Conservation (phyloP, 1,140 invertebrate genomes). For the Drosophila micromelanica region DNA sequence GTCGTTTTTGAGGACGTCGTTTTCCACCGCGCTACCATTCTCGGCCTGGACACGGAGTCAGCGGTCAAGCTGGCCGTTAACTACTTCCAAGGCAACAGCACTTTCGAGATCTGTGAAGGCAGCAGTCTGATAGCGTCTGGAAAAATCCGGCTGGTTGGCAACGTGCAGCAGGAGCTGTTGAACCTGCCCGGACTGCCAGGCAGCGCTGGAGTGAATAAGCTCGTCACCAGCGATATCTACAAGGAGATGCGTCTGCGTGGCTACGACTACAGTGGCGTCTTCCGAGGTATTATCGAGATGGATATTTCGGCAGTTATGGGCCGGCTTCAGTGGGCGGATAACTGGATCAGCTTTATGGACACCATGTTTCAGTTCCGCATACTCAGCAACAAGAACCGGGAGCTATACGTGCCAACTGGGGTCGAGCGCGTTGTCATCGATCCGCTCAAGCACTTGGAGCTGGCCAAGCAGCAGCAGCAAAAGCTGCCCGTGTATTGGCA, state of each 20-base stretch:
- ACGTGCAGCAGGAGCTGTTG: slow-evolving; percentile 86
- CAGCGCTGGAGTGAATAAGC: slow-evolving; percentile 80
- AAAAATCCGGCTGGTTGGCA: slow-evolving; percentile 88
- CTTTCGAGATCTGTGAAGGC: slow-evolving; percentile 96
- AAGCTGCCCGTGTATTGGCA: slow-evolving; percentile 89
- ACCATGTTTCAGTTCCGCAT: slow-evolving; percentile 97
- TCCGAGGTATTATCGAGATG: slow-evolving; percentile 90
- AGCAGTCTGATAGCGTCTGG: slow-evolving; percentile 92
- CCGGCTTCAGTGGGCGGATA: slow-evolving; percentile 91
- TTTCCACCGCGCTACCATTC: slow-evolving; percentile 95
- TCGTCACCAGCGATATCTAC: slow-evolving; percentile 92
- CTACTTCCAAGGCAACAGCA: slow-evolving; percentile 93
- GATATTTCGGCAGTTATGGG: slow-evolving; percentile 89
- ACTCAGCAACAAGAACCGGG: slow-evolving; percentile 89
- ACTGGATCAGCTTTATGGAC: slow-evolving; percentile 97
- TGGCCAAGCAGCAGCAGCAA: slow-evolving; percentile 84
- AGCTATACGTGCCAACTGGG: slow-evolving; percentile 94
- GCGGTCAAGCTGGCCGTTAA: slow-evolving; percentile 93
- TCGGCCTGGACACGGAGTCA: slow-evolving; percentile 88
- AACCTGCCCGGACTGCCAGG: slow-evolving; percentile 73
- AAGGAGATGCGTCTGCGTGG: slow-evolving; percentile 96
- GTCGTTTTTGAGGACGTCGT: slow-evolving; percentile 94
- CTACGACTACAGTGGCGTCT: slow-evolving; percentile 96
- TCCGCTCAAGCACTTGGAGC: slow-evolving; percentile 88
- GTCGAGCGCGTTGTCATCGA: slow-evolving; percentile 93